Conservation (phyloP, 2,888 invertebrate species). For the Graphium colonna region DNA sequence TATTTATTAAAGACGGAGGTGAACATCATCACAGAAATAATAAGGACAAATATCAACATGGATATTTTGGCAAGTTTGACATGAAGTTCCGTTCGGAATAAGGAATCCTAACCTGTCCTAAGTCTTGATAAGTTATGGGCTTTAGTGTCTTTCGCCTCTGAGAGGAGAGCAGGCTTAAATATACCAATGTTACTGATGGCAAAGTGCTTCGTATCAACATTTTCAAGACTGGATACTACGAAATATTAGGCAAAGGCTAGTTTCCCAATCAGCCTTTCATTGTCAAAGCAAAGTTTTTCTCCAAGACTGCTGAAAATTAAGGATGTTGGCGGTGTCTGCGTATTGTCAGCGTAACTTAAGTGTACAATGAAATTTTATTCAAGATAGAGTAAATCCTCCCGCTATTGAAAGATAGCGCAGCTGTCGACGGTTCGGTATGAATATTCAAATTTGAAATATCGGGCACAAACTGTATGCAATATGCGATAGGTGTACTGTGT, state of each 20-base stretch:
- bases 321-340: slow-evolving; percentile 97
- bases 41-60: slow-evolving; percentile 99
- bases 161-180: slow-evolving; percentile 92
- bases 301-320: slow-evolving; percentile 98
- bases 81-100: slow-evolving; percentile 98
- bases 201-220: slow-evolving; percentile 99
- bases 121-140: slow-evolving; percentile 99
- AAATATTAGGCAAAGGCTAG: slow-evolving; percentile 97
- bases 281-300: slow-evolving; percentile 99
- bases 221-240: slow-evolving; percentile 97
- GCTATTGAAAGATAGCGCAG: not conserved
- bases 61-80: slow-evolving; percentile 99
- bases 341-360: slow-evolving; percentile 92
- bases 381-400: not conserved
- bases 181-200: slow-evolving; percentile 87
- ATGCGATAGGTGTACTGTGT: not conserved
- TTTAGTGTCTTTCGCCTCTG: no score
- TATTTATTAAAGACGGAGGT: slow-evolving; percentile 99
- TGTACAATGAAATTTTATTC: slow-evolving; percentile 54
- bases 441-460: not conserved
- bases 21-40: slow-evolving; percentile 99
- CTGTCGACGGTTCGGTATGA: not conserved
- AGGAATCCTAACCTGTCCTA: slow-evolving; percentile 94
- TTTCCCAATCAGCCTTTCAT: slow-evolving; percentile 98
- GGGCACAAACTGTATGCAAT: not conserved